Base-by-base conservation (phyloP, 2,113 vertebrate species). In the Pseudorasbora parva region DNA sequence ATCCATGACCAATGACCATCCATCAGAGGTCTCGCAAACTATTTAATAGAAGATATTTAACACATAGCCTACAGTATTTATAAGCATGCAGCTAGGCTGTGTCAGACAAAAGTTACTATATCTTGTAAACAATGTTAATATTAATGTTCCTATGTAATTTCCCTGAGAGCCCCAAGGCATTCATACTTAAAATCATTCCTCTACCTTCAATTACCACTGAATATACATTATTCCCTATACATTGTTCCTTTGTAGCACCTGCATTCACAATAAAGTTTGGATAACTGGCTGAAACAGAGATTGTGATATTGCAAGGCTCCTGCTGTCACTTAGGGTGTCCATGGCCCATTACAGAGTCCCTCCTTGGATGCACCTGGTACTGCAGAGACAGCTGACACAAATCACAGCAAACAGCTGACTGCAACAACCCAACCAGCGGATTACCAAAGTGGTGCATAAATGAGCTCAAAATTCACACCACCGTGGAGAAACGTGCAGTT, bases 381-480 rank as follows among this genome's bases (percentile, higher is more conserved):
- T 27, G 49, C 43, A 21, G 23, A 79, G 25, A 79, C 83, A 79
- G 83, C 83, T 84, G 83, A 78, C 23, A 59, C 3, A 56, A 41
- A 84, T 66, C 74, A 78, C 15, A 78, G 37, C 75, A 78, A n/a
- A 78, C 82, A 77, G 74, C 82, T 84, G 73, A 84, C 73, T 84
- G 27, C 17, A 78, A 68, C 64, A 69, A 51, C n/a, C 49, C 23
- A 17, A 56, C 37, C 49, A 56, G 37, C 7, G 56, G 19, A 30
- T 51, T 54, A 54, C 23, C 64, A 69, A 62, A 74, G 56, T 59
- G 41, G 19, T 76, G 43, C 14, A 21, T 33, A 33, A 59, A 79
- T 45, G 41, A 30, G 59, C 59, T 21, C 14, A 60, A 19, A 72
- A 72, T 15, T 72, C 41, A 30, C 14, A 51, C 25, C 8, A 74